Percentiles rank a stretch among this genome's conserved stretches.
phyloP scores from a whole-genome alignment of 2,888 invertebrate genomes.

The Apodemia duryi region DNA sequence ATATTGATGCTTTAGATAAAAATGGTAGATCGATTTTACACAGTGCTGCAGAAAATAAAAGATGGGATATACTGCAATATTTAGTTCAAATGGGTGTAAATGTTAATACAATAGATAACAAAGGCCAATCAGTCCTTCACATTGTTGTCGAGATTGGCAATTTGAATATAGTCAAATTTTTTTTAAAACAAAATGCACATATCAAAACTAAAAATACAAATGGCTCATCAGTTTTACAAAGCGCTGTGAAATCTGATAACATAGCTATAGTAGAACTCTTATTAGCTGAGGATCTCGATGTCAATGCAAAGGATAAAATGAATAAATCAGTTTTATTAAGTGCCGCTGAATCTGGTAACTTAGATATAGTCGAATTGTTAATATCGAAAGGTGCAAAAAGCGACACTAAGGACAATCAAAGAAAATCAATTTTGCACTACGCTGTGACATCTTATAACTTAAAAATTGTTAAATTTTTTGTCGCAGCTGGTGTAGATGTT shows the following conservation, averaged over 20 bases:
- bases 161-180: not conserved
- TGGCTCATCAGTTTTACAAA: constrained; percentile 7
- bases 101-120: not conserved
- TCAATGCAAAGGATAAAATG: not conserved
- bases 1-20: not conserved
- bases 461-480: not conserved
- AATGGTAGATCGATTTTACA: not conserved
- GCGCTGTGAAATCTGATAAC: not conserved
- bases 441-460: not conserved
- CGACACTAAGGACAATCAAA: not conserved
- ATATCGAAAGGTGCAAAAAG: not conserved
- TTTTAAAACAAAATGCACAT: not conserved
- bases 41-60: not conserved
- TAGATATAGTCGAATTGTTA: not conserved
- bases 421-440: constrained; percentile 4
- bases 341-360: not conserved
- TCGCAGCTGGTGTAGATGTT: not conserved
- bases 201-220: not conserved
- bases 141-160: not conserved
- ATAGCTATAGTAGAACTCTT: not conserved
- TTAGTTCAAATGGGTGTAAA: not conserved
- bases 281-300: not conserved
- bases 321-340: not conserved
- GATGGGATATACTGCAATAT: not conserved
- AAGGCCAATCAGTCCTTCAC: not conserved